Conservation (phyloP, 2,888 invertebrate genomes). For the Synanthedon vespiformis region DNA sequence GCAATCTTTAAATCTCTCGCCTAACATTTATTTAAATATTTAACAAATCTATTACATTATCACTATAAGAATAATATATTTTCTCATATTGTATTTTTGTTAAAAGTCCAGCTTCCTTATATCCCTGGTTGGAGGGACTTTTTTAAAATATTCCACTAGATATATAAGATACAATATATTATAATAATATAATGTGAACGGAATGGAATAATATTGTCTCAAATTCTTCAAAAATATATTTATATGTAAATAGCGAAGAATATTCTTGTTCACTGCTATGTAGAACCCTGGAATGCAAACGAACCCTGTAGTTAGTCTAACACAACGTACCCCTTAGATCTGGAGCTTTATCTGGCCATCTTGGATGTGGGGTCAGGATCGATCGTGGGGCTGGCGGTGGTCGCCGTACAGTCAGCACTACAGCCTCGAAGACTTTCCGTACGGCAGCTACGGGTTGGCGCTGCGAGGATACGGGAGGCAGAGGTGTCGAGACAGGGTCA, state of each 20-base stretch:
- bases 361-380: constrained; percentile 52
- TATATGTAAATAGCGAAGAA: not conserved
- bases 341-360: constrained; percentile 56
- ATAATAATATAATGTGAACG: no score
- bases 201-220: no score
- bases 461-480: constrained; percentile 40
- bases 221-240: not conserved
- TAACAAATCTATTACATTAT: no score
- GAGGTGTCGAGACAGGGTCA: constrained; percentile 78
- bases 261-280: not conserved
- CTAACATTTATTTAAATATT: no score
- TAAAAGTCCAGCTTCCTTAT: no score
- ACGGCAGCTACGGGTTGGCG: constrained; percentile 45
- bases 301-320: constrained; percentile 44
- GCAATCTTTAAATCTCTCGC: no score
- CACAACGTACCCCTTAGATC: constrained; percentile 40
- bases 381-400: constrained; percentile 26
- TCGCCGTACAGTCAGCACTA: constrained; percentile 59
- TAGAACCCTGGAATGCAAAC: constrained; percentile 2
- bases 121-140: no score
- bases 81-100: no score
- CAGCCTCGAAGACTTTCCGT: constrained; percentile 22
- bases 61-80: no score
- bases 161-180: no score
- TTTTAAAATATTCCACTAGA: no score